Conservation (phyloP, 1,140 invertebrate species). For the Drosophila arizonae region DNA sequence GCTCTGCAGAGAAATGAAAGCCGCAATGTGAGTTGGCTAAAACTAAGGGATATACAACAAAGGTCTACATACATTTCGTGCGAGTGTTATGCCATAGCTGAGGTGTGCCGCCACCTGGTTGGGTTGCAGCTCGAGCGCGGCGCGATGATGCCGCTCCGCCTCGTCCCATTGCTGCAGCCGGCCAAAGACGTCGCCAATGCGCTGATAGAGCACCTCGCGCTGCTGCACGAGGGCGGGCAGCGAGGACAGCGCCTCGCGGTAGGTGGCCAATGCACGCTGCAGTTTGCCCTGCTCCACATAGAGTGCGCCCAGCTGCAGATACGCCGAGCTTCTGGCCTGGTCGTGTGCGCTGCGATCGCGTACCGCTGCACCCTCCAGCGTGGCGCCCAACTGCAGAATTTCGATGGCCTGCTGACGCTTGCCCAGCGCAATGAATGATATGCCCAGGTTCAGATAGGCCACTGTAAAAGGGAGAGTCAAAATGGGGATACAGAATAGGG, state of each 20-base stretch:
- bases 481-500: neutral
- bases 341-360: constrained; percentile 96
- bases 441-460: constrained; percentile 97
- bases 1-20: constrained; percentile 84
- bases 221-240: constrained; percentile 92
- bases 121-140: constrained; percentile 91
- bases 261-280: constrained; percentile 93
- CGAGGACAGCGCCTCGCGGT: constrained; percentile 92
- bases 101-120: constrained; percentile 95
- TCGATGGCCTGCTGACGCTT: constrained; percentile 92
- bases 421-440: constrained; percentile 92
- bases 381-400: constrained; percentile 91
- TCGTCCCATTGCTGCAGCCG: constrained; percentile 90
- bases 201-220: constrained; percentile 85
- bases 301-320: constrained; percentile 95
- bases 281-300: constrained; percentile 93
- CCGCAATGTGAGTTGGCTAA: neutral
- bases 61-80: constrained; percentile 90
- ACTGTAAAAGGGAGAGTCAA: constrained; percentile 85
- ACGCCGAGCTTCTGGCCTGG: constrained; percentile 93
- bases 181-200: constrained; percentile 90
- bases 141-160: constrained; percentile 92
- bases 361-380: constrained; percentile 92
- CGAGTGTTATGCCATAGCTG: constrained; percentile 94
- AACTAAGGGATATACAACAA: neutral